Evolutionary conservation across 2,113 vertebrate species (phyloP).

Genomic region (Eonycteris spelaea): DNA sequence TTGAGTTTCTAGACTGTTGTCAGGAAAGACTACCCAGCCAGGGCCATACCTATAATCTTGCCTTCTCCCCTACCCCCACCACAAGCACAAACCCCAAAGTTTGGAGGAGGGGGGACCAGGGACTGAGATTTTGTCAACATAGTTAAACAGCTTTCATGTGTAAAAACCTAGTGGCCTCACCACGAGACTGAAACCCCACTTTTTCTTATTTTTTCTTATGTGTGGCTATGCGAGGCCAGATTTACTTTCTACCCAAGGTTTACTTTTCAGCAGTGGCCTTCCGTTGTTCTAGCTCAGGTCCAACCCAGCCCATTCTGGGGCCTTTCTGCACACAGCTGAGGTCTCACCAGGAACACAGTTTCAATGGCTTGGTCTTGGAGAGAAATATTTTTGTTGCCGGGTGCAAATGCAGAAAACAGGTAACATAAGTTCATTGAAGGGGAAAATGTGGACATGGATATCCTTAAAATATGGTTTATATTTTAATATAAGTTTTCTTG

Average conservation of each 20-base stretch:
- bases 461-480: background rate
- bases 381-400: background rate
- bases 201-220: background rate
- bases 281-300: background rate
- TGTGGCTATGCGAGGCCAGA: background rate
- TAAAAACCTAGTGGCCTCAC: background rate
- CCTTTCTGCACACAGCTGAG: background rate
- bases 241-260: background rate
- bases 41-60: background rate
- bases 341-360: background rate
- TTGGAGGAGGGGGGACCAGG: background rate
- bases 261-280: background rate
- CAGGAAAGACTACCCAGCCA: background rate
- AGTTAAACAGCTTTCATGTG: background rate
- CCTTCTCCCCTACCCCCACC: background rate
- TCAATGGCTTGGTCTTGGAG: background rate
- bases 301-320: accelerated
- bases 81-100: background rate
- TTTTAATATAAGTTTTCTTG: background rate
- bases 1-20: background rate
- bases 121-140: background rate
- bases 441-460: background rate
- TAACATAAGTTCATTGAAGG: background rate
- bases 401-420: background rate
- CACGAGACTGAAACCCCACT: background rate